Conservation (phyloP, 2,113 vertebrate genomes). For the Ahaetulla prasina region DNA sequence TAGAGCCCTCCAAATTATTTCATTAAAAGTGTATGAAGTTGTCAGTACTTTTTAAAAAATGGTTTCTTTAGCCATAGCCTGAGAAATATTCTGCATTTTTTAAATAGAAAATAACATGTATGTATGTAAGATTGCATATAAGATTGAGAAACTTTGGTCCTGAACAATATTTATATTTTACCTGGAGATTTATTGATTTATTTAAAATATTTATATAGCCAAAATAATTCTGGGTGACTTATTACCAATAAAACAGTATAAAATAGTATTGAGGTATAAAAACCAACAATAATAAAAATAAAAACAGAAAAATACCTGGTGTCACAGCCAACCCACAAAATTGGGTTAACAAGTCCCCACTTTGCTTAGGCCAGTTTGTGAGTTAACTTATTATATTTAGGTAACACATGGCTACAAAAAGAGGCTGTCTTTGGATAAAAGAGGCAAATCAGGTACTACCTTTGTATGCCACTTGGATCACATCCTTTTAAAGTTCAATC, state of each 20-base stretch:
- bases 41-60: background rate
- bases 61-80: background rate
- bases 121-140: too few relatives aligned
- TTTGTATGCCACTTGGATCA: constrained; percentile 56
- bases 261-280: background rate
- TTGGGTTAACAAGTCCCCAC: constrained; percentile 56
- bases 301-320: background rate
- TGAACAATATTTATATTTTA: constrained; percentile 52
- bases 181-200: constrained; percentile 9
- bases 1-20: constrained; percentile 12
- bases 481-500: too few relatives aligned
- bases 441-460: constrained; percentile 67
- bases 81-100: constrained; percentile 25
- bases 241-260: background rate
- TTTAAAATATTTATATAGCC: background rate
- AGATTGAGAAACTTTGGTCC: constrained; percentile 11
- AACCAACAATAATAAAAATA: background rate
- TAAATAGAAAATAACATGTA: constrained; percentile 26
- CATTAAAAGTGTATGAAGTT: background rate
- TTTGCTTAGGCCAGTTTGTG: constrained; percentile 65
- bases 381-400: constrained; percentile 70
- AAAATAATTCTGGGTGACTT: background rate
- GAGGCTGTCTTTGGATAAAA: constrained; percentile 55
- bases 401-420: constrained; percentile 52
- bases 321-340: background rate